These are phyloP conservation scores for Cryptotermes secundus DNA, from an alignment of 1,140 invertebrate genomes.

Conservation along the genomic window DNA sequence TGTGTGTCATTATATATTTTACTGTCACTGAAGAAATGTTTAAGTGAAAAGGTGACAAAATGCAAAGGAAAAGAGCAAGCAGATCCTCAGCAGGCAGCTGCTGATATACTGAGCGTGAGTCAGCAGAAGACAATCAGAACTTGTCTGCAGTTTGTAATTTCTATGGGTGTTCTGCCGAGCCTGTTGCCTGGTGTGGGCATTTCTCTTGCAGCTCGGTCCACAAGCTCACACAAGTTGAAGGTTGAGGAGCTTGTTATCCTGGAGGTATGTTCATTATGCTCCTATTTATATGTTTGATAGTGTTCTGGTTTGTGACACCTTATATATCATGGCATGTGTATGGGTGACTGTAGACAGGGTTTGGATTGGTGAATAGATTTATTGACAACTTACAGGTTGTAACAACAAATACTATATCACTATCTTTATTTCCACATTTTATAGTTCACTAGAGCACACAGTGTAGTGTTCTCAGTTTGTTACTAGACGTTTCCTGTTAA, in stretches of 20 bases:
- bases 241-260: slow-evolving; percentile 42
- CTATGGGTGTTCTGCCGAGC: slow-evolving; percentile 63
- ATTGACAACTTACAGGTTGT: no score
- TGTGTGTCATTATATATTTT: slow-evolving; percentile 34
- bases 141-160: slow-evolving; percentile 58
- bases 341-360: no score
- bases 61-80: background rate
- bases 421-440: no score
- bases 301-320: no score
- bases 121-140: slow-evolving; percentile 46
- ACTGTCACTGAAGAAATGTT: slow-evolving; percentile 32
- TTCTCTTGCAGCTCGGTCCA: slow-evolving; percentile 49
- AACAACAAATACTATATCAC: no score
- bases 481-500: no score
- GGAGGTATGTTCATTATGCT: slow-evolving; percentile 31
- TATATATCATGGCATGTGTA: no score
- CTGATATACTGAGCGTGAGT: slow-evolving; percentile 45
- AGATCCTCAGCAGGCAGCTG: background rate
- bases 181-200: slow-evolving; percentile 66
- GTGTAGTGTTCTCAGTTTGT: no score
- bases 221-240: slow-evolving; percentile 37
- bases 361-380: no score
- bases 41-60: background rate
- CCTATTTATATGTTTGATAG: background rate
- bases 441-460: no score